A percentile compares a stretch with the other conserved stretches of the same genome.
Conservation (phyloP, 2,113 vertebrate species). For the Scomber japonicus region DNA sequence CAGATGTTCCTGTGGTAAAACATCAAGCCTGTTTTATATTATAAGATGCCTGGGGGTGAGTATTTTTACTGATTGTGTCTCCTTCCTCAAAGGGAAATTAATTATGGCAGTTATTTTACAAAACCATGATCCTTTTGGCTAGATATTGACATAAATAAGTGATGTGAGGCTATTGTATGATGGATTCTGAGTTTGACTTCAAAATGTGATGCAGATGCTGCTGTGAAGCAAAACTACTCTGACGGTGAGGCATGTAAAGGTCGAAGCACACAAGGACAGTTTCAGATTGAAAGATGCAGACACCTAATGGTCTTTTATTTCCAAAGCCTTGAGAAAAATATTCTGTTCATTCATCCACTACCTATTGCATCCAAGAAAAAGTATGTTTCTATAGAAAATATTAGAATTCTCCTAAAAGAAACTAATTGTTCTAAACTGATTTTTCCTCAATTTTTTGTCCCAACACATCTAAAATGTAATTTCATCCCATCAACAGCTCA, state of each 20-base stretch:
- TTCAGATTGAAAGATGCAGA: conserved; percentile 10
- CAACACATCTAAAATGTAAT: too few relatives aligned
- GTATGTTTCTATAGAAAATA: too few relatives aligned
- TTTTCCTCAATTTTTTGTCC: too few relatives aligned
- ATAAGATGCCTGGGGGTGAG: conserved; percentile 23
- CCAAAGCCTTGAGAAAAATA: neutral
- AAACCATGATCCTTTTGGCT: conserved; percentile 4
- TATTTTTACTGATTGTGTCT: conserved; percentile 37
- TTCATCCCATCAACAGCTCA: too few relatives aligned
- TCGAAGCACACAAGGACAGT: conserved; percentile 16
- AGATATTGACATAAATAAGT: conserved; percentile 1
- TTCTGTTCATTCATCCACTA: neutral
- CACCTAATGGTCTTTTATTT: neutral
- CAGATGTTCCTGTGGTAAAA: conserved; percentile 41
- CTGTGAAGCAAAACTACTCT: neutral
- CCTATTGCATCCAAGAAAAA: too few relatives aligned
- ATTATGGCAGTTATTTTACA: conserved; percentile 36
- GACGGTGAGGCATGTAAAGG: conserved; percentile 11
- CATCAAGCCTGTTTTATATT: conserved; percentile 45
- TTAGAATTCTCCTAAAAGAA: too few relatives aligned
- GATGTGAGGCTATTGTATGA: neutral
- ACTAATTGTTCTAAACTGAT: too few relatives aligned
- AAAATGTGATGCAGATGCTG: conserved; percentile 12
- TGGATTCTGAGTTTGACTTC: neutral
- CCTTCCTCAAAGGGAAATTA: conserved; percentile 15